Conservation (phyloP, 2,113 vertebrate species). For the Pseudorectes ferrugineus region DNA sequence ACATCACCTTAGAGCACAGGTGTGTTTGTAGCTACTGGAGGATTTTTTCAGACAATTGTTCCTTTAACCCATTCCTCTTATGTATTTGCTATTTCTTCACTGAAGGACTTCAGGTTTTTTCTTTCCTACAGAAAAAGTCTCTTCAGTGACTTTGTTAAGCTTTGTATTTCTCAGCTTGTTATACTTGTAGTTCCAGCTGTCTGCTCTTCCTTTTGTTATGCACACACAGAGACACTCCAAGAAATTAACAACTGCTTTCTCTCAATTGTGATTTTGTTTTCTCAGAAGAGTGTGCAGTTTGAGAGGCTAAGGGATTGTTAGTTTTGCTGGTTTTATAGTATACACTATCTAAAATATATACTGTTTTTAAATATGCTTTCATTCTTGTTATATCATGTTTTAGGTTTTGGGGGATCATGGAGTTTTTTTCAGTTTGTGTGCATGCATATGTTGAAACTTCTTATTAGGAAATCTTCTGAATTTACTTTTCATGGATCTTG, state of each 20-base stretch:
- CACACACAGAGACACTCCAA: neutral
- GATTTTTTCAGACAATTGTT: neutral
- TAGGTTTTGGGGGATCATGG: neutral
- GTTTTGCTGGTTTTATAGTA: neutral
- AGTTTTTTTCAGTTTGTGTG: neutral
- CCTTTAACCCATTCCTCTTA: neutral
- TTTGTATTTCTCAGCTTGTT: constrained; percentile 1
- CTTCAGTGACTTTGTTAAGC: neutral
- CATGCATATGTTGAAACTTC: neutral
- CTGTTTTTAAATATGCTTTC: neutral
- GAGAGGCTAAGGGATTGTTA: neutral
- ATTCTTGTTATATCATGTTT: neutral
- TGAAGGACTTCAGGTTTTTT: neutral
- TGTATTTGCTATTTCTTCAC: neutral
- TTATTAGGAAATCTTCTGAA: neutral
- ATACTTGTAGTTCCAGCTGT: neutral
- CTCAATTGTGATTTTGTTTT: neutral
- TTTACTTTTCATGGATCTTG: neutral
- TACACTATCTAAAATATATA: neutral
- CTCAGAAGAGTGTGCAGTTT: neutral
- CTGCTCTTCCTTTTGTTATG: neutral
- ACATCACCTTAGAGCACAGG: neutral
- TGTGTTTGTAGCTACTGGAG: neutral
- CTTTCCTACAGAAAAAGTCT: neutral
- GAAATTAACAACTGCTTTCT: neutral